These are phyloP conservation scores for Drosophila emarginata DNA, from an alignment of 2,888 invertebrate genomes.

Conservation along the genomic window DNA sequence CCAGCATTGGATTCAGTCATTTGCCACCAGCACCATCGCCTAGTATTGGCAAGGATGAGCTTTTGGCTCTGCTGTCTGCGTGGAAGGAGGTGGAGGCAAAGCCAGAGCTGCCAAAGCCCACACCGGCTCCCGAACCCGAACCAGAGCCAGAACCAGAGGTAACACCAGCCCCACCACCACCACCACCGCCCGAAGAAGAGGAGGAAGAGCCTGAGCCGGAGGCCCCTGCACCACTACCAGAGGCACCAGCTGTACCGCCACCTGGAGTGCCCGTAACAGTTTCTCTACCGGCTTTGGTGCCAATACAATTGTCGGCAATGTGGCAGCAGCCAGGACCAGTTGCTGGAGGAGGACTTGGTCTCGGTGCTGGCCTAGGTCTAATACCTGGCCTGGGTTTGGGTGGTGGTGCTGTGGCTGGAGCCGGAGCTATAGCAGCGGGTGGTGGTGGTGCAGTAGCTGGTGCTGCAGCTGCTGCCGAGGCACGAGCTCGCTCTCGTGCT, in stretches of 20 bases:
- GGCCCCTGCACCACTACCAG: constrained; percentile 81
- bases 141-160: constrained; percentile 79
- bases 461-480: constrained; percentile 17
- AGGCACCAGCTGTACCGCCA: constrained; percentile 62
- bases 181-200: constrained; percentile 34
- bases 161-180: constrained; percentile 34
- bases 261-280: constrained; percentile 79
- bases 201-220: constrained; percentile 81
- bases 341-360: constrained; percentile 45
- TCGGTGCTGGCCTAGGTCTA: constrained; percentile 51
- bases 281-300: constrained; percentile 80
- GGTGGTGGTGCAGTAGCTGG: constrained; percentile 28
- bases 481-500: constrained; percentile 4
- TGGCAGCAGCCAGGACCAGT: constrained; percentile 65
- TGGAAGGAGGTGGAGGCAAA: constrained; percentile 68
- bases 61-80: constrained; percentile 73
- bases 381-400: constrained; percentile 38
- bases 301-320: constrained; percentile 81
- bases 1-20: constrained; percentile 34
- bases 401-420: constrained; percentile 28
- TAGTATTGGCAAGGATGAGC: constrained; percentile 75
- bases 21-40: constrained; percentile 38
- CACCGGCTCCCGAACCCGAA: constrained; percentile 72
- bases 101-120: constrained; percentile 71
- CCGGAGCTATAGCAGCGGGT: background rate